Conservation (phyloP, 2,888 invertebrate genomes). For the Arrhopalites spinosus region DNA sequence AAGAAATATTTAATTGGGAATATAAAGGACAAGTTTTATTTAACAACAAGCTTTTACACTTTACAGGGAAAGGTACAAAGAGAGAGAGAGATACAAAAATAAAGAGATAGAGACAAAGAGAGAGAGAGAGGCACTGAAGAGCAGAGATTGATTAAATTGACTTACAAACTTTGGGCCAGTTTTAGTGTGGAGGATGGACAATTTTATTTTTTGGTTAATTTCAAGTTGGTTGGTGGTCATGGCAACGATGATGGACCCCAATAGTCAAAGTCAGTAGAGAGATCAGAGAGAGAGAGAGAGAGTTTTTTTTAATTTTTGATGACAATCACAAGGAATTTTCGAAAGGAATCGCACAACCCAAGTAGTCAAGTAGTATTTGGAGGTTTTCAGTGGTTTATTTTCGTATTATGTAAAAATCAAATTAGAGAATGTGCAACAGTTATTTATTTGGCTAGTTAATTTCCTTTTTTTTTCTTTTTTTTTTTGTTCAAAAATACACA, state of each 20-base stretch:
- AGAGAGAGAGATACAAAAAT: slow-evolving; percentile 17
- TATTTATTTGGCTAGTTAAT: slow-evolving; percentile 36
- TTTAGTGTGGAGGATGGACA: slow-evolving; percentile 36
- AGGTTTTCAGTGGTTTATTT: slow-evolving; percentile 37
- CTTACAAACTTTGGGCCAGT: slow-evolving; percentile 41
- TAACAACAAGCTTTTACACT: too few species aligned
- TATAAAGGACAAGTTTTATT: too few species aligned
- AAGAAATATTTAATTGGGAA: too few species aligned
- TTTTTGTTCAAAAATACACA: neutral
- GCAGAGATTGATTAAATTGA: slow-evolving; percentile 26
- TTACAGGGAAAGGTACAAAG: neutral
- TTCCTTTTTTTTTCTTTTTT: slow-evolving; percentile 21
- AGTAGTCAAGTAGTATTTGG: neutral
- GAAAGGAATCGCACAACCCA: slow-evolving; percentile 39
- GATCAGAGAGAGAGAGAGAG: slow-evolving; percentile 21
- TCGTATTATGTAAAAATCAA: slow-evolving; percentile 36
- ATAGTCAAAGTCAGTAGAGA: slow-evolving; percentile 36
- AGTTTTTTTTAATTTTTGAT: neutral
- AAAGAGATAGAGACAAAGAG: slow-evolving; percentile 19
- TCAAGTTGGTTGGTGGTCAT: slow-evolving; percentile 30
- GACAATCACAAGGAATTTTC: slow-evolving; percentile 25
- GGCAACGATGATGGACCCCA: slow-evolving; percentile 43
- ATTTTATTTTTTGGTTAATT: slow-evolving; percentile 35
- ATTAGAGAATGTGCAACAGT: slow-evolving; percentile 38
- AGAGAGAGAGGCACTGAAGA: slow-evolving; percentile 14